A percentile compares a stretch with the other conserved stretches of the same genome.
Evolutionary conservation across 2,888 invertebrate species (phyloP).

Genomic region (Meteorus colon): DNA sequence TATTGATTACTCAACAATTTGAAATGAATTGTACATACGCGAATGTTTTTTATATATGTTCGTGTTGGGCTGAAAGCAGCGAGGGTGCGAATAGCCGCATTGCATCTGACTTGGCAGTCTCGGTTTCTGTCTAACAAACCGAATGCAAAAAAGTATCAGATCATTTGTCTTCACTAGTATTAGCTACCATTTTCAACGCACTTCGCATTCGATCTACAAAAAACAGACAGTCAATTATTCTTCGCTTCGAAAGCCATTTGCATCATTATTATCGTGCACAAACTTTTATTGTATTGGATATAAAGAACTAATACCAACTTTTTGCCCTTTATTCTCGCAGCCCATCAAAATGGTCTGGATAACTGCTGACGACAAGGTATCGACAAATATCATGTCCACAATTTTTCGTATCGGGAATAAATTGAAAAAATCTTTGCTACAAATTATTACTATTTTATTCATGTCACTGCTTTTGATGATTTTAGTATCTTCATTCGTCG

Average conservation of each 20-base stretch:
- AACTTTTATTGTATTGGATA: background rate
- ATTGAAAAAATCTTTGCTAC: constrained; percentile 37
- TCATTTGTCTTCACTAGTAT: background rate
- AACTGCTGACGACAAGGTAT: constrained; percentile 71
- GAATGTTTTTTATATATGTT: background rate
- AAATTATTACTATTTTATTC: constrained; percentile 34
- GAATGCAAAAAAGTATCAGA: constrained; percentile 26
- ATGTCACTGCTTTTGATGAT: constrained; percentile 35
- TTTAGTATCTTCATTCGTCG: background rate
- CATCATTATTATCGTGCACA: background rate
- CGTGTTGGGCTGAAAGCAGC: background rate
- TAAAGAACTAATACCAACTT: constrained; percentile 64
- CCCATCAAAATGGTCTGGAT: constrained; percentile 72
- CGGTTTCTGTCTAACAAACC: constrained; percentile 7
- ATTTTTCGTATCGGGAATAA: constrained; percentile 25
- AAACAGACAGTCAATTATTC: background rate
- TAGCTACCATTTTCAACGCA: background rate
- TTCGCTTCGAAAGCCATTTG: background rate
- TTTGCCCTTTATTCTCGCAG: constrained; percentile 70
- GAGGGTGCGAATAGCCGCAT: constrained; percentile 13
- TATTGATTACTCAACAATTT: background rate
- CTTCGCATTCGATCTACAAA: constrained; percentile 1
- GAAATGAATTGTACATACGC: background rate
- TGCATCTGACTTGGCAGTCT: constrained; percentile 6
- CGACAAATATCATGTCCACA: constrained; percentile 32